Conservation (phyloP, 2,888 invertebrate genomes). For the Tachystola acroxantha region DNA sequence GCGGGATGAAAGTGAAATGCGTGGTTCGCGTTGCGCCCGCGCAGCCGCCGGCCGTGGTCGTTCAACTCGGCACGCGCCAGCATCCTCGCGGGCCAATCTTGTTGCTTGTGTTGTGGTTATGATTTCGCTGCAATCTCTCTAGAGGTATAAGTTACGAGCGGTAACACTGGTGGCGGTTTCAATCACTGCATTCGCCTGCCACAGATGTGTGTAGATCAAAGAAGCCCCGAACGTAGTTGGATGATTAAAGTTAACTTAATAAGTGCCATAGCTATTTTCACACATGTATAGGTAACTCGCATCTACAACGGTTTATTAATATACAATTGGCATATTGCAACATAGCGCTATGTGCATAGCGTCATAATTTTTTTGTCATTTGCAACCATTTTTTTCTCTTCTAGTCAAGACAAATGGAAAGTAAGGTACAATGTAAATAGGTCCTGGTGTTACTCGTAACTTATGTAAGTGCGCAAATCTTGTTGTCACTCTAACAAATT, state of each 20-base stretch:
- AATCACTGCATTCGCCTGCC: neutral
- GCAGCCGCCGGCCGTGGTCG: constrained; percentile 47
- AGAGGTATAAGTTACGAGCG: constrained; percentile 1
- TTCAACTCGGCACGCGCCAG: constrained; percentile 76
- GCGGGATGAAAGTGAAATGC: constrained; percentile 71
- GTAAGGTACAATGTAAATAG: too few relatives aligned
- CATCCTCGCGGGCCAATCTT: constrained; percentile 43
- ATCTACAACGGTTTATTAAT: too few relatives aligned
- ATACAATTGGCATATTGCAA: too few relatives aligned
- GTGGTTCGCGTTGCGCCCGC: constrained; percentile 22
- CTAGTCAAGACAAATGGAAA: too few relatives aligned
- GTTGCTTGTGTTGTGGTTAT: constrained; percentile 43
- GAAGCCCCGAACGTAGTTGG: too few relatives aligned
- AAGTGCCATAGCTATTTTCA: too few relatives aligned
- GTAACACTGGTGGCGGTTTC: neutral
- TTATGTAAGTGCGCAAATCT: constrained; percentile 1
- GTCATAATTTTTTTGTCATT: too few relatives aligned
- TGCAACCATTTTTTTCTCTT: too few relatives aligned
- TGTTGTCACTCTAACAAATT: constrained; percentile 2
- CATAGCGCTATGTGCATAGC: too few relatives aligned
- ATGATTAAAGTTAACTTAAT: neutral
- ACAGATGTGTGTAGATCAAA: too few relatives aligned
- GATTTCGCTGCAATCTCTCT: constrained; percentile 28
- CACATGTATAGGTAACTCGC: too few relatives aligned
- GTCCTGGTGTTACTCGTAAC: too few relatives aligned